phyloP scores from a whole-genome alignment of 64 coral and sea anemone species.

The Pocillopora verrucosa region DNA sequence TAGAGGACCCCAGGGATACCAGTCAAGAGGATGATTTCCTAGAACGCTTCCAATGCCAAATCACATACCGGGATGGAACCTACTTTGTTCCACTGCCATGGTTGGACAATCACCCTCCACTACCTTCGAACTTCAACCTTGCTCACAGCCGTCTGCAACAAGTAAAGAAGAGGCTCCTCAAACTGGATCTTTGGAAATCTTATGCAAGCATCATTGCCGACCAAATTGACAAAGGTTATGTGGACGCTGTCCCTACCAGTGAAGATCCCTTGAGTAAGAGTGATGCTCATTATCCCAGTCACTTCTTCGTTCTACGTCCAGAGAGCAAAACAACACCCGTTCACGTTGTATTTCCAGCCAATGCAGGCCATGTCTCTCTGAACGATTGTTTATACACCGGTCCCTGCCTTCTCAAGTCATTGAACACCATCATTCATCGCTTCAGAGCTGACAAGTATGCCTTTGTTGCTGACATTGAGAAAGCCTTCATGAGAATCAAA shows the following conservation, averaged over 20 bases:
- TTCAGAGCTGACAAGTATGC: conserved; percentile 52
- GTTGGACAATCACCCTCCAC: conserved; percentile 44
- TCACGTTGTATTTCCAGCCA: conserved; percentile 57
- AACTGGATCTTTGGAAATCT: conserved; percentile 33
- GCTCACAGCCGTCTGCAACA: conserved; percentile 30
- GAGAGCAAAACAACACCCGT: conserved; percentile 31
- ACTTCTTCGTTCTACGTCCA: conserved; percentile 38
- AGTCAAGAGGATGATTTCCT: conserved; percentile 40
- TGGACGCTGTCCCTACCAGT: conserved; percentile 1
- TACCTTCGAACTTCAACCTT: conserved; percentile 40
- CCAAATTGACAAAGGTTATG: conserved; percentile 22
- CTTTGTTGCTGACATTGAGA: conserved; percentile 49
- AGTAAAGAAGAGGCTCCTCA: conserved; percentile 30
- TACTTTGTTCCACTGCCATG: conserved; percentile 50
- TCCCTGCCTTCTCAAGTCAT: conserved; percentile 15
- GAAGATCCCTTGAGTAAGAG: conserved; percentile 1
- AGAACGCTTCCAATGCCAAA: conserved; percentile 36
- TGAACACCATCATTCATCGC: conserved; percentile 4
- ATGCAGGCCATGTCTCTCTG: conserved; percentile 49
- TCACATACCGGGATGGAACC: conserved; percentile 48
- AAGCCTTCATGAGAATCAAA: conserved; percentile 37
- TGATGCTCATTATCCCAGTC: conserved; percentile 38
- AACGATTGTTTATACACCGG: conserved; percentile 33
- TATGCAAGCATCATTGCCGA: conserved; percentile 22
- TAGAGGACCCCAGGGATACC: conserved; percentile 37